Conservation (phyloP, 2,113 vertebrate genomes). For the Macrotus californicus region DNA sequence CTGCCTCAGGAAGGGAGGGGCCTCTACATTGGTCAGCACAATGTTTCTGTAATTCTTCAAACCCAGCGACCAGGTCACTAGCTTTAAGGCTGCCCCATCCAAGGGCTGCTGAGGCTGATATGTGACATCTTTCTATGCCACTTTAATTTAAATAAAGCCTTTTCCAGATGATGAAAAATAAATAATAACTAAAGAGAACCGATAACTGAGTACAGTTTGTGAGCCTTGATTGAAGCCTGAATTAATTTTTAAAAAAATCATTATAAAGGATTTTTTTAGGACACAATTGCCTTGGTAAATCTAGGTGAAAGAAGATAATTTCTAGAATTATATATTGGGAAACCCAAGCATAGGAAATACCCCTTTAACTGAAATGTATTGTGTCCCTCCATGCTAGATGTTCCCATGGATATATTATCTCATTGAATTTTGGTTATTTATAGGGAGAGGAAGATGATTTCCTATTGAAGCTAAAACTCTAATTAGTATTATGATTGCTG, state of each 20-base stretch:
- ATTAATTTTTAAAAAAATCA: neutral
- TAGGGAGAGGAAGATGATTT: neutral
- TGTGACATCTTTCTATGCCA: conserved; percentile 59
- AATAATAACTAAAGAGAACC: neutral
- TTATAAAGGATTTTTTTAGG: neutral
- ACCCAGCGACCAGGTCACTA: conserved; percentile 55
- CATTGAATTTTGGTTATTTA: conserved; percentile 1
- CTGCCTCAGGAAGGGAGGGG: conserved; percentile 18
- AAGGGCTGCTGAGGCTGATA: conserved; percentile 54
- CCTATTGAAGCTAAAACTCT: neutral
- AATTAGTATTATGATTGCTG: neutral
- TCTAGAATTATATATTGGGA: neutral
- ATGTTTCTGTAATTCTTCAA: conserved; percentile 61
- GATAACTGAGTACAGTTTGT: neutral
- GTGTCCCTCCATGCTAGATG: neutral
- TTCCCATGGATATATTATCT: neutral
- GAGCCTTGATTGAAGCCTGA: neutral
- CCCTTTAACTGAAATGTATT: neutral
- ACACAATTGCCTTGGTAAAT: neutral
- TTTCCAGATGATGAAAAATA: neutral
- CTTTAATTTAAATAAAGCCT: conserved; percentile 46
- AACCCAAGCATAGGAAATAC: neutral
- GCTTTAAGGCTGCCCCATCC: neutral
- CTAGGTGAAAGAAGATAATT: neutral
- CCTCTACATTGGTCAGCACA: conserved; percentile 43